Conservation (phyloP, 1,140 invertebrate species). For the Anoplophora glabripennis region DNA sequence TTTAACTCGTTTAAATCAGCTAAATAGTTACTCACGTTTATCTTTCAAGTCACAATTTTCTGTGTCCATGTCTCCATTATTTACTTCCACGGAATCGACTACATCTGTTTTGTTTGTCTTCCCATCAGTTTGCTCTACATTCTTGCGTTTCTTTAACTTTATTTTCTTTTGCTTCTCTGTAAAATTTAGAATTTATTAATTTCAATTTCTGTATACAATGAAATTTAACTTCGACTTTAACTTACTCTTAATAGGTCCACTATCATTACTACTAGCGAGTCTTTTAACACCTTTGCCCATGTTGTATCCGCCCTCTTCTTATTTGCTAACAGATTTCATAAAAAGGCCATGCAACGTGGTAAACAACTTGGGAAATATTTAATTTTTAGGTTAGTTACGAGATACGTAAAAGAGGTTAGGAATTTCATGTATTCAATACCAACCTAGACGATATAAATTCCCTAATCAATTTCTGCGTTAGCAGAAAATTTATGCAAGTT, state of each 20-base stretch:
- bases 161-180: constrained; percentile 10
- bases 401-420: no score
- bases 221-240: not conserved
- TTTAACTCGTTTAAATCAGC: not conserved
- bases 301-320: constrained; percentile 10
- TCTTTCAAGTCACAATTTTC: not conserved
- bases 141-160: not conserved
- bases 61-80: no score
- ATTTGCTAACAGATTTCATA: not conserved
- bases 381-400: no score
- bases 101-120: not conserved
- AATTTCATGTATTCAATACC: no score
- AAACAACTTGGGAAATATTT: no score
- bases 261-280: constrained; percentile 23
- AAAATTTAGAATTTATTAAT: no score
- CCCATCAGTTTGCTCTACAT: constrained; percentile 1
- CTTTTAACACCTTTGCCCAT: constrained; percentile 21
- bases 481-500: no score
- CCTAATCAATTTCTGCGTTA: no score
- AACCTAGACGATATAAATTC: no score
- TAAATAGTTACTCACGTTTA: constrained; percentile 3
- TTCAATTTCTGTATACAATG: no score
- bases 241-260: constrained; percentile 22
- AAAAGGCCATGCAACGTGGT: no score
- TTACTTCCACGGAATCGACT: not conserved